These are phyloP conservation scores for Dendroctonus ponderosae DNA, from an alignment of 1,140 invertebrate genomes.

Conservation along the genomic window DNA sequence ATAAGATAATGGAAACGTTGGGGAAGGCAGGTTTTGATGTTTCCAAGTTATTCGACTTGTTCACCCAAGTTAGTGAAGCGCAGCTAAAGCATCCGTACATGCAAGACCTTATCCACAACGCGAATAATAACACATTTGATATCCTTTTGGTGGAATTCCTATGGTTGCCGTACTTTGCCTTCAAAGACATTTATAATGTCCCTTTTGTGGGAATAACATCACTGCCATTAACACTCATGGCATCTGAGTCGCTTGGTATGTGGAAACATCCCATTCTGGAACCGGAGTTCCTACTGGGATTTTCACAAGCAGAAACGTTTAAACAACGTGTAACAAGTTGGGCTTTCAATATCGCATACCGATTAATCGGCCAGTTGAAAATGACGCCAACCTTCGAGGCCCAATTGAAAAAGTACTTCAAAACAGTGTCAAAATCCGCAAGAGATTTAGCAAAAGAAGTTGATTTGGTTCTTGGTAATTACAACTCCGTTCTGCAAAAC, in stretches of 20 bases:
- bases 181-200: constrained; percentile 37
- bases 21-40: constrained; percentile 16
- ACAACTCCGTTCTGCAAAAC: constrained; percentile 51
- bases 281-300: constrained; percentile 26
- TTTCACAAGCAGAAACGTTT: constrained; percentile 19
- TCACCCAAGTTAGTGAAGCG: background rate
- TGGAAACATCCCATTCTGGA: constrained; percentile 32
- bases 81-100: constrained; percentile 24
- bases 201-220: constrained; percentile 37
- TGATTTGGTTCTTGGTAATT: constrained; percentile 55
- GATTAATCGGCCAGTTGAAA: background rate
- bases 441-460: constrained; percentile 48
- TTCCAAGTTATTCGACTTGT: constrained; percentile 6
- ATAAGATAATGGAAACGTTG: constrained; percentile 6
- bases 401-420: constrained; percentile 29
- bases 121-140: constrained; percentile 30
- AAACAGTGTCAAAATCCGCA: background rate
- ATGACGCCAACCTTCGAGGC: background rate
- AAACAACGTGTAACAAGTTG: constrained; percentile 25
- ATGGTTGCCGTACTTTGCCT: constrained; percentile 24
- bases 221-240: constrained; percentile 3
- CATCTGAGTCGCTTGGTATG: constrained; percentile 26
- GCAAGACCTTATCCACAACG: constrained; percentile 28
- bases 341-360: constrained; percentile 5
- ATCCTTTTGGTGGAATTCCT: constrained; percentile 32